phyloP scores from a whole-genome alignment of 2,888 invertebrate genomes.

The Entomobrya proxima region DNA sequence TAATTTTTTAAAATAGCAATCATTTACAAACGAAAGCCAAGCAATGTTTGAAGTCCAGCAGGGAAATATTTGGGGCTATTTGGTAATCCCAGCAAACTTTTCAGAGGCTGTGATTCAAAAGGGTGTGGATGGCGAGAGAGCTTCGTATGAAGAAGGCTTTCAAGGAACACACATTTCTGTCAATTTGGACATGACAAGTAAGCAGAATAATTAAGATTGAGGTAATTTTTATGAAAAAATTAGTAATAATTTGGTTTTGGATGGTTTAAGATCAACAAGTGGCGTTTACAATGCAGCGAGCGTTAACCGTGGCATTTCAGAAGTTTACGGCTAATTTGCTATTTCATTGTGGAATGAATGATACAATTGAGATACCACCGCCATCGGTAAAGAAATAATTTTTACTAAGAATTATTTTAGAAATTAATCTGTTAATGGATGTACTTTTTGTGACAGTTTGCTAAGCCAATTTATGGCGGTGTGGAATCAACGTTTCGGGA shows the following conservation, averaged over 20 bases:
- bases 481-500: conserved; percentile 95
- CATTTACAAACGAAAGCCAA: conserved; percentile 76
- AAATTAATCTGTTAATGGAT: not conserved
- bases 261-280: conserved; percentile 94
- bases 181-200: conserved; percentile 95
- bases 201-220: too few species aligned
- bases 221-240: too few species aligned
- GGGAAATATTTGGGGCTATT: conserved; percentile 92
- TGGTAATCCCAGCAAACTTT: conserved; percentile 93
- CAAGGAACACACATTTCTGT: conserved; percentile 91
- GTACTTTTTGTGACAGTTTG: conserved; percentile 82
- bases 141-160: conserved; percentile 89
- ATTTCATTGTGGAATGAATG: conserved; percentile 81
- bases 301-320: conserved; percentile 90
- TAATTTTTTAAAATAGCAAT: too few species aligned
- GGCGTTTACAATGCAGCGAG: conserved; percentile 90
- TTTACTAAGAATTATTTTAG: too few species aligned
- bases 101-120: conserved; percentile 90
- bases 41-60: conserved; percentile 85
- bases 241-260: too few species aligned
- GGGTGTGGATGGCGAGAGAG: conserved; percentile 81
- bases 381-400: conserved; percentile 85
- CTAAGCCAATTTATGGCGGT: conserved; percentile 91
- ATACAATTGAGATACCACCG: conserved; percentile 82
- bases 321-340: conserved; percentile 88